Base-by-base conservation (phyloP, 2,797 vertebrate genomes). In the Mus caroli region DNA sequence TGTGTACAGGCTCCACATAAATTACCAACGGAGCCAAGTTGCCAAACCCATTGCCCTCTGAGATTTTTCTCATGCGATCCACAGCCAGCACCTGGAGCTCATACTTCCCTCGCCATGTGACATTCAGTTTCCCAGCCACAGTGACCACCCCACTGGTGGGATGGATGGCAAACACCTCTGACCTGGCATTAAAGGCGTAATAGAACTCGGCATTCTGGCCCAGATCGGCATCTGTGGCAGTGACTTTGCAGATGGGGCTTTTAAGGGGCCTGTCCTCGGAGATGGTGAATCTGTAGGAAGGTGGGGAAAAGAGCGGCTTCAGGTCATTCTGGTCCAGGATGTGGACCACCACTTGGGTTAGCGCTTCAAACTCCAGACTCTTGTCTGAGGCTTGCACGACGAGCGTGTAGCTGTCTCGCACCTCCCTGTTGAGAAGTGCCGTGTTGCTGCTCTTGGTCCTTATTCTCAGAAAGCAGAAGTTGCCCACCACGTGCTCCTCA, bases 261-360 rank as follows among this genome's bases (percentile, higher is more conserved):
- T 99, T 99, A 31, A 99, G 97, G 15, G 99, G 99, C 7, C 98
- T 97, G 95, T 99, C 99, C 96, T 99, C 99, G 62, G 91, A 98
- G 96, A 99, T 98, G 52, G 98, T 98, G 50, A 99, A 98, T 87
- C 98, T 99, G 98, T 99, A 99, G 0, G 99, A 99, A 5, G 99
- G 99, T 0, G 99, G 99, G 94, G 99, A 99, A 98, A 99, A 99
- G 34, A 99, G 99, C 20, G 99, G 99, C 95, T 99, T 99, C 94
- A 99, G 98, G 98, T 99, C 99, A 56, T 99, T 99, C 91, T 98
- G 99, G 98, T 99, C 99, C 79, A 99, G 98, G 94, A 99, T 99
- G 54, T 98, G 99, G 43, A 99, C 98, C 71, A 98, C 98, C 75
- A 99, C 99, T 69, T 99, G 99, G 6, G 99, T 99, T 98, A 99